phyloP scores from a whole-genome alignment of 1,140 invertebrate genomes.

The Subanguina moxae region DNA sequence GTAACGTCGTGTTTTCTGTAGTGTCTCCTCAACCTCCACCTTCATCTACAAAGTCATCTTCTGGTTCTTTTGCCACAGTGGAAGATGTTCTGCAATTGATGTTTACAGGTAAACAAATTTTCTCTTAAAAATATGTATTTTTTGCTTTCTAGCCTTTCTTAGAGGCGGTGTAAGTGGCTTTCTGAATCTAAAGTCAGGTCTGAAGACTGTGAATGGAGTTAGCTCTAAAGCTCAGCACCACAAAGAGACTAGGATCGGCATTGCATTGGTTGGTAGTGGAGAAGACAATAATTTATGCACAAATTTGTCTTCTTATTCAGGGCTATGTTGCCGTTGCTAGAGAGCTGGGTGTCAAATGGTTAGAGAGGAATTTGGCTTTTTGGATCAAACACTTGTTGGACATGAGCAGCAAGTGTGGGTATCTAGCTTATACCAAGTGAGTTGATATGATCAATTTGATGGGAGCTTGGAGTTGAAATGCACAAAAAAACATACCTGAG shows the following conservation, averaged over 20 bases:
- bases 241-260: constrained; percentile 82
- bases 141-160: constrained; percentile 66
- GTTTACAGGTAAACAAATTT: constrained; percentile 70
- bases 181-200: constrained; percentile 72
- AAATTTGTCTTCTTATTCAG: constrained; percentile 61
- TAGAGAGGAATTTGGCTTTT: constrained; percentile 81
- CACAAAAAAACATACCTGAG: no score
- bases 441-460: constrained; percentile 13
- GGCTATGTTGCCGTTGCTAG: constrained; percentile 88
- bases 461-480: no score
- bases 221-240: constrained; percentile 82
- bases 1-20: neutral
- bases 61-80: constrained; percentile 67
- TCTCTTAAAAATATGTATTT: no score
- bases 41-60: constrained; percentile 21
- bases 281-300: constrained; percentile 67
- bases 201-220: constrained; percentile 91
- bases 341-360: constrained; percentile 84
- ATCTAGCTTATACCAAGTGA: constrained; percentile 45
- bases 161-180: constrained; percentile 86
- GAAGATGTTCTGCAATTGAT: constrained; percentile 86
- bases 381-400: constrained; percentile 84
- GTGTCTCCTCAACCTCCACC: constrained; percentile 14
- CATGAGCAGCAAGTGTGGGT: constrained; percentile 68
- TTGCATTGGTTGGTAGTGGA: constrained; percentile 70